These are phyloP conservation scores for Onychostruthus taczanowskii DNA, from an alignment of 2,113 vertebrate genomes.

Conservation along the genomic window DNA sequence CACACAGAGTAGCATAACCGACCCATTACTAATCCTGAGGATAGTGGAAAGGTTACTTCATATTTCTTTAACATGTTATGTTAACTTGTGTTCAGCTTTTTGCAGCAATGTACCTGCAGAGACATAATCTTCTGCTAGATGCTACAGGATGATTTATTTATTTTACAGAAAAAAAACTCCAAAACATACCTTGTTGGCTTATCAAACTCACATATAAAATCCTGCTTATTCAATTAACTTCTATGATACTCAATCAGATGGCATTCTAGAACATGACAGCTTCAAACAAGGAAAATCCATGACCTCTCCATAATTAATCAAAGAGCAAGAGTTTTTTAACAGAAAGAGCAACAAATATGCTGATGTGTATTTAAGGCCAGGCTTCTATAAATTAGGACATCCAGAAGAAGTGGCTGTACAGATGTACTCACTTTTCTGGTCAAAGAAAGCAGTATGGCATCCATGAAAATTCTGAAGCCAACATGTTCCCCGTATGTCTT, in stretches of 20 bases:
- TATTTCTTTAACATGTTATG: neutral
- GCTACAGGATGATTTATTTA: neutral
- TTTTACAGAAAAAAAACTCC: neutral
- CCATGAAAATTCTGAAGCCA: constrained; percentile 98
- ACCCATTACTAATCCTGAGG: neutral
- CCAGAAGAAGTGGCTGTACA: neutral
- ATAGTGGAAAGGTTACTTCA: neutral
- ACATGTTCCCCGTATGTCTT: constrained; percentile 94
- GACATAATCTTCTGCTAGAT: neutral
- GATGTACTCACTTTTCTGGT: constrained; percentile 85
- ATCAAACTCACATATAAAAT: neutral
- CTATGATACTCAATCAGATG: neutral
- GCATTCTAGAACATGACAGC: neutral
- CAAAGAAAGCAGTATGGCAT: constrained; percentile 92
- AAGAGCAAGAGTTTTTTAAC: neutral
- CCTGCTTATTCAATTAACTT: neutral
- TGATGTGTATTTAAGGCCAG: neutral
- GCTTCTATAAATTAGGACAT: neutral
- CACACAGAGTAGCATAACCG: neutral
- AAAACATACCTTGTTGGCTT: neutral
- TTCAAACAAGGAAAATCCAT: neutral
- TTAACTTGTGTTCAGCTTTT: neutral
- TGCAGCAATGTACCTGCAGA: neutral
- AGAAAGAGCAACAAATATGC: neutral
- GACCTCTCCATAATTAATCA: neutral